phyloP scores from a whole-genome alignment of 2,113 vertebrate genomes.

The Bombycilla garrulus region DNA sequence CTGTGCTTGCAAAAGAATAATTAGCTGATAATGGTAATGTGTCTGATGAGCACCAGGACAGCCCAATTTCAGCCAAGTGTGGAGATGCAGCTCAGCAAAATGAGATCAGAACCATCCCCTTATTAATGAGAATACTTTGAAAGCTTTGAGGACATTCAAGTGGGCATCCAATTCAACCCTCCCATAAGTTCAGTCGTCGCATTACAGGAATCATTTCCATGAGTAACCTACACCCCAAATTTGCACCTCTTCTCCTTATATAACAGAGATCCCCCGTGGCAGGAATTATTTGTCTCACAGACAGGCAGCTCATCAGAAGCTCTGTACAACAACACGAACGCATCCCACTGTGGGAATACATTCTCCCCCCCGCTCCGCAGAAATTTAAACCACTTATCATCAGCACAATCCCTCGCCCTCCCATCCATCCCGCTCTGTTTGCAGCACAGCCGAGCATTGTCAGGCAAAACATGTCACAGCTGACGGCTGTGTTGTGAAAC shows the following conservation, averaged over 20 bases:
- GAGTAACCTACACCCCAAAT: not conserved
- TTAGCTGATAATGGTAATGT: not conserved
- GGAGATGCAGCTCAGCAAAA: not conserved
- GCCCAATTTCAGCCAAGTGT: not conserved
- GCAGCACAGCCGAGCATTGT: not conserved
- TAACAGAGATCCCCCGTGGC: not conserved
- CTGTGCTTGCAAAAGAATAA: not conserved
- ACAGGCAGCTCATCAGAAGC: not conserved
- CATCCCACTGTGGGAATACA: not conserved
- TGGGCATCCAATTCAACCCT: not conserved
- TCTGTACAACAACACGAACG: not conserved
- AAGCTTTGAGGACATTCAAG: not conserved
- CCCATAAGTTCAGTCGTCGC: not conserved
- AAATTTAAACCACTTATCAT: not conserved
- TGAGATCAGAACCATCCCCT: not conserved
- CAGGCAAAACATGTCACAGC: conserved; percentile 32
- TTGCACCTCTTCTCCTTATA: conserved; percentile 5
- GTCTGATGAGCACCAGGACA: not conserved
- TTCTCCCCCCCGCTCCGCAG: not conserved
- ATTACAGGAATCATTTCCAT: not conserved
- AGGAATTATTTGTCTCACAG: not conserved
- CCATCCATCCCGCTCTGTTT: not conserved
- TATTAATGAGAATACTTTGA: not conserved
- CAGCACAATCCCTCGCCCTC: not conserved
- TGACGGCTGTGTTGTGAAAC: conserved; percentile 3